Evolutionary conservation across 2,888 invertebrate genomes (phyloP).

Genomic region (Brenthis hecate): DNA sequence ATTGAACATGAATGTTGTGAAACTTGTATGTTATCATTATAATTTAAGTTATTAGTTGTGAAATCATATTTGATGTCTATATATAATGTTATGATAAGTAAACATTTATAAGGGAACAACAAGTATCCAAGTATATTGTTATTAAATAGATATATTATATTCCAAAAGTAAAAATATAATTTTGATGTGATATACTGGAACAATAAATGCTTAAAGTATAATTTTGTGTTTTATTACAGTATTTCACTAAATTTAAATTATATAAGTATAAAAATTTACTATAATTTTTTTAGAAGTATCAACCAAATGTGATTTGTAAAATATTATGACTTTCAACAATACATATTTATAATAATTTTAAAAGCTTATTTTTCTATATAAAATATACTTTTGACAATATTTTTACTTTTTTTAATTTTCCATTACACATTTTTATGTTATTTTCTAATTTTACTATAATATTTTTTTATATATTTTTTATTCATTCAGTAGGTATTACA

Average conservation of each 20-base stretch:
- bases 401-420: too few species aligned
- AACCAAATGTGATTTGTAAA: not conserved
- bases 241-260: too few species aligned
- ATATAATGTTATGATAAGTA: constrained; percentile 20
- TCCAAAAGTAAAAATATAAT: constrained; percentile 5
- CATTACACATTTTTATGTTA: too few species aligned
- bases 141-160: constrained; percentile 7
- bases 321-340: not conserved
- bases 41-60: constrained; percentile 12
- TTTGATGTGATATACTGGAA: constrained; percentile 31
- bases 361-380: too few species aligned
- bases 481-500: too few species aligned
- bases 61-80: constrained; percentile 26
- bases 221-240: constrained; percentile 7
- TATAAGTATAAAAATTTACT: not conserved
- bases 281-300: not conserved
- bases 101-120: constrained; percentile 32
- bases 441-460: too few species aligned
- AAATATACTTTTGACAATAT: too few species aligned
- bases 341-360: too few species aligned
- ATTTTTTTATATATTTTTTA: too few species aligned
- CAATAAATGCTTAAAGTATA: constrained; percentile 27
- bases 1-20: constrained; percentile 16
- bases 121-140: constrained; percentile 8
- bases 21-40: constrained; percentile 8